phyloP scores from a whole-genome alignment of 2,113 vertebrate species.

The Burhinus oedicnemus region DNA sequence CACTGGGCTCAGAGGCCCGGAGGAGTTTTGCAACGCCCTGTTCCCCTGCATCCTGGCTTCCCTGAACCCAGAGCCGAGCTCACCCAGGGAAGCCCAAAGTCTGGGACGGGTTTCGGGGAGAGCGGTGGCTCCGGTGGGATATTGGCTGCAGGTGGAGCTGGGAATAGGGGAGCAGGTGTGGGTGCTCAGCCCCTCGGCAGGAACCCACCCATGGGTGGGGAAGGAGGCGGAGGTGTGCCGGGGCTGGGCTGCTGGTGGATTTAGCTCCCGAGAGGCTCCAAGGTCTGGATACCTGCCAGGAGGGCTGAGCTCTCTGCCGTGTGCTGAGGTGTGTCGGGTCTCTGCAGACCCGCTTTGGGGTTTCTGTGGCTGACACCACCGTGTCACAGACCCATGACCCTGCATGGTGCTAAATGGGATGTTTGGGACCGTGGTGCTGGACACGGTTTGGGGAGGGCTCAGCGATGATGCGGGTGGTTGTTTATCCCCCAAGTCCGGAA shows the following conservation, averaged over 20 bases:
- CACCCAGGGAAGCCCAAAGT: rapidly evolving
- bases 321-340: not conserved
- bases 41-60: rapidly evolving
- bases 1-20: rapidly evolving
- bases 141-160: not conserved
- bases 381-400: rapidly evolving
- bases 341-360: rapidly evolving
- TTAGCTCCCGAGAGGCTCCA: rapidly evolving
- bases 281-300: rapidly evolving
- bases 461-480: not conserved
- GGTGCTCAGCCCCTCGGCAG: not conserved
- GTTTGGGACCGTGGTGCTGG: rapidly evolving
- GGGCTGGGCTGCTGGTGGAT: not conserved
- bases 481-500: slow-evolving; percentile 27
- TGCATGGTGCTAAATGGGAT: rapidly evolving
- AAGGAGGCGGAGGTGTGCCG: not conserved
- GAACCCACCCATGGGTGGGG: not conserved
- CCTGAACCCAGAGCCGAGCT: rapidly evolving
- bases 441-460: rapidly evolving
- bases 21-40: rapidly evolving
- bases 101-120: rapidly evolving
- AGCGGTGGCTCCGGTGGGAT: rapidly evolving
- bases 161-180: not conserved
- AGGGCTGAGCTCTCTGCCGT: rapidly evolving
- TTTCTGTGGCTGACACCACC: not conserved